Percentiles rank a stretch among this genome's conserved stretches.
Evolutionary conservation across 2,797 vertebrate genomes (phyloP).

Genomic region (Cercopithecus diana): DNA sequence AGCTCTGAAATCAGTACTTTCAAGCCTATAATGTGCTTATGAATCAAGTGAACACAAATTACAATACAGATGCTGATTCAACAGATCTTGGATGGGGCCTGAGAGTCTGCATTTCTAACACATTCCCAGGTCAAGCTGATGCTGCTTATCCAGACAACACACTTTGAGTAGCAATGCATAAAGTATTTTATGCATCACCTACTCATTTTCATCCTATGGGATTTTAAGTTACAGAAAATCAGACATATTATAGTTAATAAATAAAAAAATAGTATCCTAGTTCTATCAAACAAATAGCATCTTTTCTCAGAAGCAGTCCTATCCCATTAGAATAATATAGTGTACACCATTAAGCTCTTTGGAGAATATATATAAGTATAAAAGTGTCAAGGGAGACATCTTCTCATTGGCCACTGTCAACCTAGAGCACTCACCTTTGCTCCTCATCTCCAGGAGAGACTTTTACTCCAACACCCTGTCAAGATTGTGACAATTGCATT

Average conservation of each 20-base stretch:
- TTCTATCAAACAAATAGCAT: not conserved
- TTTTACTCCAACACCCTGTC: not conserved
- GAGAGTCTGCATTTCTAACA: not conserved
- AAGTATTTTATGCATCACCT: not conserved
- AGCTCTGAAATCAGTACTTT: not conserved
- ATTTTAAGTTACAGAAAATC: not conserved
- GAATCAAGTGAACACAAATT: too few relatives aligned
- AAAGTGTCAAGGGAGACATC: not conserved
- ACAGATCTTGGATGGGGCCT: not conserved
- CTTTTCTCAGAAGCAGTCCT: not conserved
- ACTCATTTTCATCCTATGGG: not conserved
- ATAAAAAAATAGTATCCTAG: not conserved
- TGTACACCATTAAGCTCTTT: not conserved
- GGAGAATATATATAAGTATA: not conserved
- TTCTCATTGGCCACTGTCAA: not conserved
- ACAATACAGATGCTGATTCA: not conserved
- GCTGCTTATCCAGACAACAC: not conserved
- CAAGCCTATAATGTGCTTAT: not conserved
- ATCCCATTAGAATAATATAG: not conserved
- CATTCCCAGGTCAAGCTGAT: not conserved
- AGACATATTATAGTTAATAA: not conserved
- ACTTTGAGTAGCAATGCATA: not conserved
- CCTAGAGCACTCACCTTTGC: not conserved
- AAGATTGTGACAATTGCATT: not conserved
- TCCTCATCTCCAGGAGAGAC: not conserved